A percentile compares a stretch with the other conserved stretches of the same genome.
These are phyloP conservation scores for Cyprinodon brontotheroides DNA, from an alignment of 2,113 vertebrate species.

Conservation along the genomic window DNA sequence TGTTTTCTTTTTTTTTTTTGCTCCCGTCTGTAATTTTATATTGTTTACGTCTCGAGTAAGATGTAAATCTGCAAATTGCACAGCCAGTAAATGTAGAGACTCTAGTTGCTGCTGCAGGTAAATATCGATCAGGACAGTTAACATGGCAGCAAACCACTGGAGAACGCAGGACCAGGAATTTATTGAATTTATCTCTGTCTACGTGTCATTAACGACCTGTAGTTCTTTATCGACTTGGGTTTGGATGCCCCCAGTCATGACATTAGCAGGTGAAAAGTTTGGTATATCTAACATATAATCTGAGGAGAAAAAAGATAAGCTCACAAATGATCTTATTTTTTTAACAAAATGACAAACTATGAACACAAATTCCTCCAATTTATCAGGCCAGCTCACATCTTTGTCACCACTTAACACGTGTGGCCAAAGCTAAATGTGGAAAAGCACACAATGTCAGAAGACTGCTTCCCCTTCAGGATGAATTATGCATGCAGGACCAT, in stretches of 20 bases:
- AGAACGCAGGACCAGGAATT: neutral
- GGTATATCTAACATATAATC: neutral
- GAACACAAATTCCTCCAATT: constrained; percentile 14
- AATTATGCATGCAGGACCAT: constrained; percentile 58
- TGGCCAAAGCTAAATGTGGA: constrained; percentile 31
- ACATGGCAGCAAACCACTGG: no score
- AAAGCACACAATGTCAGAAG: constrained; percentile 34
- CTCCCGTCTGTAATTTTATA: neutral
- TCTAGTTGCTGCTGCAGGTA: no score
- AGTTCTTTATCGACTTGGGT: no score
- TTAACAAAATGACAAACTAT: neutral
- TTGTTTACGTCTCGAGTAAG: neutral
- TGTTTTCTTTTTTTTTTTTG: neutral
- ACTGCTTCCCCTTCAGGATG: constrained; percentile 30
- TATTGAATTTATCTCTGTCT: neutral
- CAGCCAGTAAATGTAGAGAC: neutral
- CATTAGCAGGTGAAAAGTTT: constrained; percentile 10
- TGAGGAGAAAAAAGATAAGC: no score
- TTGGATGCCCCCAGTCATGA: neutral
- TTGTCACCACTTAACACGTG: constrained; percentile 15
- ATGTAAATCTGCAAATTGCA: neutral
- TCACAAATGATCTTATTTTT: neutral
- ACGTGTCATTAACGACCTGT: no score
- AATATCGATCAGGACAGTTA: no score
- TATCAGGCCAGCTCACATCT: neutral